Conservation (phyloP, 2,888 invertebrate species). For the Acleris cristana region DNA sequence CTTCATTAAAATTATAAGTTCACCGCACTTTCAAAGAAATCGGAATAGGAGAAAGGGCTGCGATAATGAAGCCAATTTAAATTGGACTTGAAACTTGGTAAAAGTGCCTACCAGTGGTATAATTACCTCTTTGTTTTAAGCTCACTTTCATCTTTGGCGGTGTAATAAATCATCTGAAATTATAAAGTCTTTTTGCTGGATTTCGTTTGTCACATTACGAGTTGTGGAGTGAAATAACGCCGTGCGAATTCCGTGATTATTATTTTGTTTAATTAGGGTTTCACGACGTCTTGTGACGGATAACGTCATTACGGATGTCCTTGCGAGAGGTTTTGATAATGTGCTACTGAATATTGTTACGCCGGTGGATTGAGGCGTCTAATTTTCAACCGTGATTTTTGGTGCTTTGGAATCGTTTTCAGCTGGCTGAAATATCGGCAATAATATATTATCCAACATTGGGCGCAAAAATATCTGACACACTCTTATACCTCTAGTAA, state of each 20-base stretch:
- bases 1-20: constrained; percentile 34
- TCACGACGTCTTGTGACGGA: no score
- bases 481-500: no score
- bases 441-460: no score
- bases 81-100: constrained; percentile 28
- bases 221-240: neutral
- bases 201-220: constrained; percentile 19
- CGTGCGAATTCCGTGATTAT: neutral
- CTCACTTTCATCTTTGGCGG: constrained; percentile 30
- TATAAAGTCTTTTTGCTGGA: constrained; percentile 28
- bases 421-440: no score
- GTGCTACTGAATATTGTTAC: no score
- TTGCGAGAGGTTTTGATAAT: no score
- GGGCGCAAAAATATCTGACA: no score
- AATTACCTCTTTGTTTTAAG: constrained; percentile 33
- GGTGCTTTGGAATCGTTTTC: no score
- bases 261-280: neutral
- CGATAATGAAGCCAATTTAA: constrained; percentile 36
- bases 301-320: no score
- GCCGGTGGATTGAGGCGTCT: no score
- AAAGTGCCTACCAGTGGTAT: constrained; percentile 28
- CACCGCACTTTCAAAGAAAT: constrained; percentile 33
- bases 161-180: constrained; percentile 30
- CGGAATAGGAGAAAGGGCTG: constrained; percentile 21
- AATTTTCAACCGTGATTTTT: no score